Base-by-base conservation (phyloP, 2,797 vertebrate genomes). In the Bufotes viridis region DNA sequence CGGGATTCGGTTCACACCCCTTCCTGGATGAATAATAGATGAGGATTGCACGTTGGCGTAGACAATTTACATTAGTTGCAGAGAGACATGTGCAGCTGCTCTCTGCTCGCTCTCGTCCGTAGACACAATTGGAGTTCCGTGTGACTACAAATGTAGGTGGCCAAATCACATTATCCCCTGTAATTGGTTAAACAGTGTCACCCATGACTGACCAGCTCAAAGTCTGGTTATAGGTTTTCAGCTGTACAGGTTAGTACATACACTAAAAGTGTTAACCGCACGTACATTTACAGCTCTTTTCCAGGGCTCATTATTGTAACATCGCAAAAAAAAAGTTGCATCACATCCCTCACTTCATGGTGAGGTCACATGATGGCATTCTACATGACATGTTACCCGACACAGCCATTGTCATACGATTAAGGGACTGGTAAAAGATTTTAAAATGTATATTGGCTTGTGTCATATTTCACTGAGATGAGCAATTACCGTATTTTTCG, bases 141-240 rank as follows among this genome's bases (percentile, higher is more conserved):
- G 74, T 76, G 49, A 24, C 49, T 24, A 55, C 74, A 76, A 76
- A 76, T 76, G 49, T 76, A 42, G 74, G 74, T 24, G 74, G 51
- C 49, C 74, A 76, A 76, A 76, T 76, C 49, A 8, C 74, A 58
- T 80, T 80, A 80, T 76, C 51, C 74, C 74, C 49, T 13, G n/a
- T 76, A 76, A 76, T 76, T 76, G 74, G 74, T 76, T 76, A 76
- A 76, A 76, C 74, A 1, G 22, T 76, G 49, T 76, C 74, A 76
- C 74, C 74, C 24, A 0, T 75, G 12, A 76, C 11, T 76, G 49
- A 24, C 74, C 74, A 24, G 74, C 74, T 76, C n/a, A n/a, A n/a
- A n/a, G n/a, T n/a, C n/a, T n/a, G n/a, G n/a, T n/a, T n/a, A n/a
- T 76, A 75, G 72, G 42, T 49, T 75, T 74, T 10, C 10, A 75